Evolutionary conservation across 1,140 invertebrate species (phyloP), one percentile per base, ranked within the genome.

Genomic region (Pseudachorutes palmiensis): DNA sequence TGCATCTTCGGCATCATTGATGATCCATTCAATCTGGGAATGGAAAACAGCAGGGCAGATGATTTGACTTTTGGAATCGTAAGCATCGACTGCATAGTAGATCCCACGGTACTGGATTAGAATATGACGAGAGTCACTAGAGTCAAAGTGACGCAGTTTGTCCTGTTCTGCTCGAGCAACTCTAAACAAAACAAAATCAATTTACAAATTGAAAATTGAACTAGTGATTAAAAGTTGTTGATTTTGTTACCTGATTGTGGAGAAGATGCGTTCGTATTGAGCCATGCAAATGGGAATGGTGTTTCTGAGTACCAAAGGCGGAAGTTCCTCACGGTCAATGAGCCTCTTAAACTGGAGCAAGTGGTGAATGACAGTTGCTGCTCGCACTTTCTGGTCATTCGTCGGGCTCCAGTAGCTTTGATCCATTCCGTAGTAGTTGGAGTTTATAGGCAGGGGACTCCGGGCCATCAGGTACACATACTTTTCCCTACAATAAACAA

Each of bases 81-180:
- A 80, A 36, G 82, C 74, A 48, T 80, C 76, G 2, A 81, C 24
- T 58, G 75, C 77, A 68, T 83, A 83, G 70, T 78, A 75, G 19
- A 75, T 55, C 26, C 75, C 74, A 32, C 36, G n/a, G n/a, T 68
- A 69, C 14, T 71, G 67, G 12, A 76, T 75, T 51, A 76, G 72
- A 28, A 82, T 76, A 72, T 82, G 80, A 74, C 81, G 72, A 9
- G 78, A 80, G 24, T 75, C 68, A 14, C 72, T 62, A 1, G 78
- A 77, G 33, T 77, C 75, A 67, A 69, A 77, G 73, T 81, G 79
- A 16, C 77, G 70, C 19, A 81, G 70, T 57, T 73, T 72, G 72
- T 82, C 81, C 41, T 77, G 74, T 66, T 82, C 79, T 71, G 78
- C 77, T 22, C 81, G 80, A 30, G 81, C 81, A 58, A 81, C 76